Conservation (phyloP, 2,113 vertebrate species). For the Tragelaphus strepsiceros region DNA sequence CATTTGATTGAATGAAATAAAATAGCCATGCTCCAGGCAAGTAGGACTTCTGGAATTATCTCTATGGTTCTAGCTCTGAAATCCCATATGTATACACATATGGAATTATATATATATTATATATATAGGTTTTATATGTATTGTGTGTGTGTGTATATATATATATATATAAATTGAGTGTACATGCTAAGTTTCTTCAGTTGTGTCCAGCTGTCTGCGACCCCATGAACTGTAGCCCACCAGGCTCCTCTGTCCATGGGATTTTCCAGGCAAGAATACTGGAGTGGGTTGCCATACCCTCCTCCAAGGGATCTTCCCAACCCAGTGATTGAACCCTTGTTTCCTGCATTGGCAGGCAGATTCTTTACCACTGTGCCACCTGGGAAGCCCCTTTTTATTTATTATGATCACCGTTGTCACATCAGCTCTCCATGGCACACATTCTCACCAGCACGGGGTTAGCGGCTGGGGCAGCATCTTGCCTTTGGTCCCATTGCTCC, state of each 20-base stretch:
- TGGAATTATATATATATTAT: neutral
- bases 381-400: neutral
- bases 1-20: neutral
- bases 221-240: neutral
- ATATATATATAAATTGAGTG: neutral
- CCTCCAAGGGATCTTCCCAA: neutral
- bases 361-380: neutral
- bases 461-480: neutral
- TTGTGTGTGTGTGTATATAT: neutral
- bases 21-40: neutral
- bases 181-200: neutral
- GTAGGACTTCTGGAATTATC: neutral
- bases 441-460: fast-evolving
- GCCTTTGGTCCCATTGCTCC: neutral
- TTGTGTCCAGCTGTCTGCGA: neutral
- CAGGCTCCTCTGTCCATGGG: neutral
- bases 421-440: neutral
- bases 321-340: neutral
- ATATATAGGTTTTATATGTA: neutral
- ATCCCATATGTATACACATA: neutral
- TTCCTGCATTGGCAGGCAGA: neutral
- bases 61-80: neutral
- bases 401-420: fast-evolving
- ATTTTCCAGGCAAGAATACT: neutral
- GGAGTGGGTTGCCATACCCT: neutral